These are phyloP conservation scores for Polyommatus icarus DNA, from an alignment of 2,888 invertebrate genomes.

Conservation along the genomic window DNA sequence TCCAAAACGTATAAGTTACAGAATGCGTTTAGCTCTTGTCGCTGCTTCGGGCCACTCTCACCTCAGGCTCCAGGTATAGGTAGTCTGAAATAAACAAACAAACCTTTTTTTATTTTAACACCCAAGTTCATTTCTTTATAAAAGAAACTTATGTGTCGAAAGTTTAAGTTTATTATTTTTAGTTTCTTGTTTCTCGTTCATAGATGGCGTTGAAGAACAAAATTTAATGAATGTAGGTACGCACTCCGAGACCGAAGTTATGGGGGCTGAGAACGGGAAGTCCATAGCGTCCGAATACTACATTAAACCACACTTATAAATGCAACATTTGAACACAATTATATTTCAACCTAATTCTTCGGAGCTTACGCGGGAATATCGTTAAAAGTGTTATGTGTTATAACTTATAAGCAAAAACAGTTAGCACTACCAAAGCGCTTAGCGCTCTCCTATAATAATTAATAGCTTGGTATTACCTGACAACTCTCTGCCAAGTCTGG, in stretches of 20 bases:
- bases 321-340: too few relatives aligned
- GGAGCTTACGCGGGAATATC: too few relatives aligned
- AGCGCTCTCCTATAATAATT: too few relatives aligned
- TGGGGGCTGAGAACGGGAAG: too few relatives aligned
- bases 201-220: neutral
- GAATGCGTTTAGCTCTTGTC: slow-evolving; percentile 50
- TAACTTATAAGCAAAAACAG: too few relatives aligned
- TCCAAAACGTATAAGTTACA: slow-evolving; percentile 53
- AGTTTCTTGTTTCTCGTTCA: neutral
- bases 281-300: too few relatives aligned
- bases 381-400: too few relatives aligned
- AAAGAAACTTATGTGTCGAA: too few relatives aligned
- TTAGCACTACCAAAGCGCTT: too few relatives aligned
- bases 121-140: neutral
- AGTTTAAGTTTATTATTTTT: neutral
- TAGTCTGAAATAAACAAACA: slow-evolving; percentile 11
- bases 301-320: too few relatives aligned
- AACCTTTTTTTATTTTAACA: neutral
- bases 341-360: too few relatives aligned
- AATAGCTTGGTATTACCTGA: slow-evolving; percentile 64
- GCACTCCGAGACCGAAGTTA: too few relatives aligned
- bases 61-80: slow-evolving; percentile 52
- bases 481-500: slow-evolving; percentile 63
- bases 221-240: neutral
- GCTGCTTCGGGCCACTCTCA: slow-evolving; percentile 62